A percentile compares a stretch with the other conserved stretches of the same genome.
Evolutionary conservation across 2,113 vertebrate genomes (phyloP).

Genomic region (Pelobates fuscus): DNA sequence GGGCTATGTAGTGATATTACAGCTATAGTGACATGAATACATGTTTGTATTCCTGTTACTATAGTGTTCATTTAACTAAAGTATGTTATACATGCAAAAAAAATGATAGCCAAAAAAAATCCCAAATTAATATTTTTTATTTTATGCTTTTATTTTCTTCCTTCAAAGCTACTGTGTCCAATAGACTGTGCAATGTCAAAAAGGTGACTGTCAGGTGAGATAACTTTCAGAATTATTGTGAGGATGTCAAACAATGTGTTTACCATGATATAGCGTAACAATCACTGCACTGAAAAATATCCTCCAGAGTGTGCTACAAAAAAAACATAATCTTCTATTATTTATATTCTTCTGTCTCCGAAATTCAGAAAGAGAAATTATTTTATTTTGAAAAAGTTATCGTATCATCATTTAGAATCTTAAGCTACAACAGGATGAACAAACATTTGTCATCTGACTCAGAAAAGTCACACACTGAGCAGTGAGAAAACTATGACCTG

Average conservation of each 20-base stretch:
- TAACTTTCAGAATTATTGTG: too few relatives aligned
- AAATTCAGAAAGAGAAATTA: neutral
- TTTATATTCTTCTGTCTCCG: neutral
- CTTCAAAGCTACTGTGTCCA: too few relatives aligned
- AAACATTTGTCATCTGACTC: neutral
- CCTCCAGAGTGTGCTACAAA: neutral
- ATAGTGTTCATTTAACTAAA: too few relatives aligned
- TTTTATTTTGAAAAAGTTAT: neutral
- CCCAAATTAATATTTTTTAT: too few relatives aligned
- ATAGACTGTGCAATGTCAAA: too few relatives aligned
- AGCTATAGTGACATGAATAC: too few relatives aligned
- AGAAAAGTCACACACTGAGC: neutral
- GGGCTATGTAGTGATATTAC: too few relatives aligned
- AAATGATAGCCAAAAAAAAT: too few relatives aligned
- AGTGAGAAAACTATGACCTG: neutral
- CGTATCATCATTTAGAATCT: neutral
- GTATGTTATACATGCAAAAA: too few relatives aligned
- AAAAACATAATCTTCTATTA: neutral
- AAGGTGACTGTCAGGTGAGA: too few relatives aligned
- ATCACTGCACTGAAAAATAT: neutral
- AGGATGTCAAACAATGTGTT: neutral
- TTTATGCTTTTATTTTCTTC: too few relatives aligned
- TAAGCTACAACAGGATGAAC: neutral
- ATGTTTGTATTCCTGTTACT: too few relatives aligned
- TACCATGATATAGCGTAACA: neutral